Evolutionary conservation across 2,888 invertebrate species (phyloP), one percentile per base, ranked within the genome.

Genomic region (Siphlonurus alternatus): DNA sequence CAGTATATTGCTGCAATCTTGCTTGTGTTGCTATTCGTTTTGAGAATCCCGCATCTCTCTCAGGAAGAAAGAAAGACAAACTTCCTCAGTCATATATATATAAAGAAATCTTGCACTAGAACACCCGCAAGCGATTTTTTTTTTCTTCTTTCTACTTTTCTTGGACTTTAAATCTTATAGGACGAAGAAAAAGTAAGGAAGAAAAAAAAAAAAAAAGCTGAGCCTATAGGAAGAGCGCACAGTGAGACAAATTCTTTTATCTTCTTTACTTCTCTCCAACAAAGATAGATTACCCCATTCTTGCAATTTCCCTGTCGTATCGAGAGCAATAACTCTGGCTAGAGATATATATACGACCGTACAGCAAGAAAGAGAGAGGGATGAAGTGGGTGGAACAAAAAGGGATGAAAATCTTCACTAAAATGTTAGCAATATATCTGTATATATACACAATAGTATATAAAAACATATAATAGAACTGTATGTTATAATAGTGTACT

Each of bases 251-350:
- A 64, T 64, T 64, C 64, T 64, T 64, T 64, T 64, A 64, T 64
- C 64, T 64, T 64, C 64, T 61, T 64, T 64, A 64, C 64, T 64
- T 64, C 61, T 60, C 7, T 56, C 81, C 84, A 84, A 84, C 84
- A 83, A 84, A 88, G 88, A 88, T 88, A 87, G 87, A 88, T 88
- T 86, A 86, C 87, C 83, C 72, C 88, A 88, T 88, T 88, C 88
- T 88, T 88, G 88, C 88, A 88, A 88, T 88, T 88, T 88, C 87
- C 87, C 88, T 88, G 88, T 88, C 88, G 88, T 88, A 88, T 87
- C 87, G 87, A 84, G 82, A 85, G 61, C 64, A 60, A 64, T 64
- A 64, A 64, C 54, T 64, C 64, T 64, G 63, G 64, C 61, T 65
- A 67, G 64, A 60, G 53, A 64, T 60, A 64, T 64, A 60, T 59